Evolutionary conservation across 2,113 vertebrate genomes (phyloP).

Genomic region (Elaphurus davidianus): DNA sequence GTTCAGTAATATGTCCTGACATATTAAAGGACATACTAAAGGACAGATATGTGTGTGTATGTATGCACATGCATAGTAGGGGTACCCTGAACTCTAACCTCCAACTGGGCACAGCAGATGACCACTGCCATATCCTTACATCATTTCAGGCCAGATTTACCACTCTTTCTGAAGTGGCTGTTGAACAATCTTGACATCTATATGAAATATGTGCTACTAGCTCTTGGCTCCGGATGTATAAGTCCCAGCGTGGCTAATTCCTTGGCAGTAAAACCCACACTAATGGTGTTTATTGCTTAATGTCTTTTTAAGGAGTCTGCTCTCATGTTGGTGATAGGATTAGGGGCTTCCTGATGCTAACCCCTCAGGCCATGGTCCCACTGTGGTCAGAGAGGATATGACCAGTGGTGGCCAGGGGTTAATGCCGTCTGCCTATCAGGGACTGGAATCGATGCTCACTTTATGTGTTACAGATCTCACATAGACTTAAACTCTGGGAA

Average conservation of each 20-base stretch:
- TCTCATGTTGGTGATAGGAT: background rate
- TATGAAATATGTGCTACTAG: background rate
- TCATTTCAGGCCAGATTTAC: background rate
- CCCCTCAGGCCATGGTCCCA: background rate
- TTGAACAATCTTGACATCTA: background rate
- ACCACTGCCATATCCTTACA: background rate
- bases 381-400: background rate
- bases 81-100: background rate
- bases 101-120: background rate
- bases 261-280: background rate
- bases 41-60: background rate
- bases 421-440: background rate
- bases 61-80: rapidly evolving
- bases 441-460: constrained; percentile 7
- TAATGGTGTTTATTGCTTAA: background rate
- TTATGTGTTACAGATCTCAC: constrained; percentile 38
- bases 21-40: background rate
- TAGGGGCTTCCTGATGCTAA: background rate
- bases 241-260: constrained; percentile 37
- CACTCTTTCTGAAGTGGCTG: background rate
- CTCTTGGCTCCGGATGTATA: background rate
- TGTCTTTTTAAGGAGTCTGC: constrained; percentile 28
- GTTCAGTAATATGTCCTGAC: background rate
- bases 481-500: constrained; percentile 65
- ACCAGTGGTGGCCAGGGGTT: background rate